Evolutionary conservation across 2,888 invertebrate genomes (phyloP).

Genomic region (Sinotaia quadrata): DNA sequence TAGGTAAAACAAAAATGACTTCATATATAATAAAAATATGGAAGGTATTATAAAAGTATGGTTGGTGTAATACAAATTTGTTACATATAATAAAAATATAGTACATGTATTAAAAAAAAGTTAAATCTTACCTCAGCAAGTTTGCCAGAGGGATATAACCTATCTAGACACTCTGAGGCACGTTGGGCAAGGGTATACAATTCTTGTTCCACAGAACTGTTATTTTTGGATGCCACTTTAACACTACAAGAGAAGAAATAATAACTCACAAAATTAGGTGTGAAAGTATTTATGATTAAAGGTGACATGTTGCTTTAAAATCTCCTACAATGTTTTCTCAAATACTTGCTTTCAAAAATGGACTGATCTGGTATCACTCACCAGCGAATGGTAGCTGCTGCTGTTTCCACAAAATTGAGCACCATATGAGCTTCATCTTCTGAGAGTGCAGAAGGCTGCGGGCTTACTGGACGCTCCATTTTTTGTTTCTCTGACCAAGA

Average conservation of each 20-base stretch:
- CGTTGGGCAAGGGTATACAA: conserved; percentile 84
- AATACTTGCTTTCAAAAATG: neutral
- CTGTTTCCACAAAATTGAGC: conserved; percentile 85
- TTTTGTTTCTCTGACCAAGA: conserved; percentile 88
- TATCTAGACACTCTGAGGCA: conserved; percentile 80
- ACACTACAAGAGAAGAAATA: conserved; percentile 66
- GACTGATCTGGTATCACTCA: conserved; percentile 38
- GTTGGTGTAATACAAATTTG: no score
- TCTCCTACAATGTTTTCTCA: neutral
- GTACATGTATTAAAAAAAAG: no score
- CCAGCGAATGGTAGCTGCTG: conserved; percentile 86
- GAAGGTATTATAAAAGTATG: no score
- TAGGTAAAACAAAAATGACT: no score
- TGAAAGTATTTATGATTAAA: no score
- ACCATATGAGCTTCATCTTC: conserved; percentile 82
- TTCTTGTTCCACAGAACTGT: conserved; percentile 81
- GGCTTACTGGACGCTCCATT: conserved; percentile 62
- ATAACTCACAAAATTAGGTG: no score
- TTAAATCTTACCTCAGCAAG: conserved; percentile 82
- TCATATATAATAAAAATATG: no score
- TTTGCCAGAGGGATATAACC: conserved; percentile 86
- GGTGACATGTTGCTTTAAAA: no score
- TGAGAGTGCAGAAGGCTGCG: conserved; percentile 66
- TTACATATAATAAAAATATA: no score
- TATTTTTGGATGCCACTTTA: conserved; percentile 79